Base-by-base conservation (phyloP, 1,140 invertebrate genomes). In the Amphibalanus amphitrite region DNA sequence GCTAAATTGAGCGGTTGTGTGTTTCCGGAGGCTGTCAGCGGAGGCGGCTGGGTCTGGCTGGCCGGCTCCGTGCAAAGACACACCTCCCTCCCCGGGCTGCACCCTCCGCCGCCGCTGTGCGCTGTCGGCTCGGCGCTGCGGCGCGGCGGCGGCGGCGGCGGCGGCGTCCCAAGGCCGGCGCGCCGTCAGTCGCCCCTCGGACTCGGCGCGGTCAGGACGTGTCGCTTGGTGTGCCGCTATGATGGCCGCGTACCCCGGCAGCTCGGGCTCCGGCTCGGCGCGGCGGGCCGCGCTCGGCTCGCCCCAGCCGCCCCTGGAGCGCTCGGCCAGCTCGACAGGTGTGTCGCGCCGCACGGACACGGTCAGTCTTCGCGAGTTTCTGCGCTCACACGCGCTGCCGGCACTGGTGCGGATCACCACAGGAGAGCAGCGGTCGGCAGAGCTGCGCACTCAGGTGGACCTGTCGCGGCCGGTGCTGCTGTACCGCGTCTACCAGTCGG, bases 401-500 rank as follows among this genome's bases (percentile, higher is more conserved):
- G 47, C 47, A 20, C 47, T 59, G 13, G 47, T 59, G 47, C 6
- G 47, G 47, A 23, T 59, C 10, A 20, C 47, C 10, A 59, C 10
- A 1, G 20, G 47, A 1, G 47, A 59, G 47, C 6, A 59, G 47
- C 6, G 47, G 47, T 59, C 13, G 10, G 13, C 47, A 20, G 47
- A 59, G 6, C 47, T 59, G 47, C 47, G 47, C 47, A 59, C 10
- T 23, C 47, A 23, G 13, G 76, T 79, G 15, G 77, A 79, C 71
- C 77, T 79, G 23, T 76, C 75, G 0, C 76, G 77, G 65, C 78
- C 78, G 1, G 72, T 79, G 26, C 75, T 79, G 23, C 76, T 79
- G 65, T 79, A 76, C 75, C 76, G 76, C 68, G 77, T 75, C 29
- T 79, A 78, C 70, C 73, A 74, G 15, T 72, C 76, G 30, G 74